These are phyloP conservation scores for Bradysia coprophila DNA, from an alignment of 1,140 invertebrate species.

Conservation along the genomic window DNA sequence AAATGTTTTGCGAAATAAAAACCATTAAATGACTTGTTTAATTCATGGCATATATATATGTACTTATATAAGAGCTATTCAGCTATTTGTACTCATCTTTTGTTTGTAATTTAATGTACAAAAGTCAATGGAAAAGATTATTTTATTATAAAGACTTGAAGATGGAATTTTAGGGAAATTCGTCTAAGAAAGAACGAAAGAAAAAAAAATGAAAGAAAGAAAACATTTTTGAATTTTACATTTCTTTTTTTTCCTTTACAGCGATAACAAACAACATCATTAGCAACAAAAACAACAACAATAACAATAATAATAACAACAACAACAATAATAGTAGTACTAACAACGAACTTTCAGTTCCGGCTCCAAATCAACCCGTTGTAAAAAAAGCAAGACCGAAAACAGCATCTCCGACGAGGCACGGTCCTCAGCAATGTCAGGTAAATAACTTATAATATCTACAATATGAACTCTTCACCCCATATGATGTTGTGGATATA, in stretches of 20 bases:
- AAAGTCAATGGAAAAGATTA: too few species aligned
- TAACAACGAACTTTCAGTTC: constrained; percentile 10
- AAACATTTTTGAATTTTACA: not conserved
- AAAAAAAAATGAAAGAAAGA: not conserved
- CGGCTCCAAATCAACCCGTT: constrained; percentile 11
- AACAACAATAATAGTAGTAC: constrained; percentile 8
- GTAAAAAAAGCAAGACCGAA: constrained; percentile 53
- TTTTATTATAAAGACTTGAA: too few species aligned
- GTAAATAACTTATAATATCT: constrained; percentile 26
- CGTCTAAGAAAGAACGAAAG: too few species aligned
- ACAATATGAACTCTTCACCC: too few species aligned
- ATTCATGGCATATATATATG: too few species aligned
- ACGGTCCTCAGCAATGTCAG: constrained; percentile 63
- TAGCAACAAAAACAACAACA: constrained; percentile 4
- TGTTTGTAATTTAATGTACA: too few species aligned
- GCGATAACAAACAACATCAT: constrained; percentile 12
- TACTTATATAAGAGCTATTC: too few species aligned
- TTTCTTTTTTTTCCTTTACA: constrained; percentile 6
- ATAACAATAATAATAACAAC: constrained; percentile 5
- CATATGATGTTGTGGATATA: too few species aligned
- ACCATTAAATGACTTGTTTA: too few species aligned
- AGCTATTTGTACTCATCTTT: too few species aligned
- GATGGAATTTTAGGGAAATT: too few species aligned
- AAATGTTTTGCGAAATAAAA: too few species aligned
- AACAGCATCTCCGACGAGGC: constrained; percentile 54